These are phyloP conservation scores for Ceratitis capitata DNA, from an alignment of 1,140 invertebrate genomes.

Conservation along the genomic window DNA sequence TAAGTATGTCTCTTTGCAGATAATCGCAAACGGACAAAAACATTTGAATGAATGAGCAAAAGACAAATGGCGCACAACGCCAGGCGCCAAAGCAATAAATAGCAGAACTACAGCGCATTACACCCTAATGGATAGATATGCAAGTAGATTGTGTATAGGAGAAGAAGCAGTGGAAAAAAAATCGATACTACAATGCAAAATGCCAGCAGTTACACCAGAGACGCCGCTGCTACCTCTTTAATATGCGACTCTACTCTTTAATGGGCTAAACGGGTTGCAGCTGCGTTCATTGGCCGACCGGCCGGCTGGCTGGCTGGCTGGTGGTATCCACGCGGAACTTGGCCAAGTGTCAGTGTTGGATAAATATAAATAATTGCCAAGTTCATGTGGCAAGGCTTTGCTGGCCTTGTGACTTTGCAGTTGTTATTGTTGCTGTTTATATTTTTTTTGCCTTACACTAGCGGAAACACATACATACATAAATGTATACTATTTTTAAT, in stretches of 20 bases:
- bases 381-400: slow-evolving; percentile 23
- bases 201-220: not conserved
- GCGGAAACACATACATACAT: not conserved
- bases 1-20: no score
- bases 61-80: not conserved
- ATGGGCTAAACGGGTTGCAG: not conserved
- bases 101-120: not conserved
- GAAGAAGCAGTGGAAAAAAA: no score
- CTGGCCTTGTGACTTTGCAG: not conserved
- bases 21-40: not conserved
- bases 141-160: not conserved
- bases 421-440: not conserved
- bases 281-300: not conserved
- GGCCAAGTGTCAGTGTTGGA: not conserved
- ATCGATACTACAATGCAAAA: not conserved
- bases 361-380: not conserved
- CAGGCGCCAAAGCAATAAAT: not conserved
- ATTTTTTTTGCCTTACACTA: not conserved
- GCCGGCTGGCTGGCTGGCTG: not conserved
- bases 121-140: not conserved
- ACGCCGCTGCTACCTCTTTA: no score
- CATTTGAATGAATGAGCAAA: not conserved
- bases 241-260: not conserved
- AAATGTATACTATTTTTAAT: not conserved
- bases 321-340: slow-evolving; percentile 5